Evolutionary conservation across 2,888 invertebrate species (phyloP).

Genomic region (Seladonia tumulorum): DNA sequence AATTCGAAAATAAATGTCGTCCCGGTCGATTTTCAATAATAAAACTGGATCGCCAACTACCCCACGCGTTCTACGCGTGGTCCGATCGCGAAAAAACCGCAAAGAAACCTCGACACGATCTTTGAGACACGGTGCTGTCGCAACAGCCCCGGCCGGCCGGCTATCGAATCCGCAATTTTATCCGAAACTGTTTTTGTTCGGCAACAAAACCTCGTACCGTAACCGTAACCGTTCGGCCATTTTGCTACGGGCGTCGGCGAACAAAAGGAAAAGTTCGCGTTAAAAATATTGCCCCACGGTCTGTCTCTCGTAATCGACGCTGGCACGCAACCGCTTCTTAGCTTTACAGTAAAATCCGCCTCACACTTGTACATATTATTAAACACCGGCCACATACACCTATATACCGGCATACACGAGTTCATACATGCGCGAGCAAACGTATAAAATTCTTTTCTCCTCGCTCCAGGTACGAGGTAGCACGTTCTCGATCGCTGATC

Average conservation of each 20-base stretch:
- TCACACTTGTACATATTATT: conserved; percentile 33
- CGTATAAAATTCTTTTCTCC: conserved; percentile 46
- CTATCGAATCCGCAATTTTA: neutral
- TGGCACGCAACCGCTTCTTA: conserved; percentile 64
- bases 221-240: neutral
- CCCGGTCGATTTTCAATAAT: neutral
- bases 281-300: conserved; percentile 9
- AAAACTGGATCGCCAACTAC: neutral
- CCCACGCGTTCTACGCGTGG: neutral
- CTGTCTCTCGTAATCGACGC: conserved; percentile 31
- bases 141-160: neutral
- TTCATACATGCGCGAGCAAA: conserved; percentile 12
- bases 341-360: conserved; percentile 44
- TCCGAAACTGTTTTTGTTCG: neutral
- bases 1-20: neutral
- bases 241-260: neutral
- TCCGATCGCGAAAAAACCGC: neutral
- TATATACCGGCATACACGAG: neutral
- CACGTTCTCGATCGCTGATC: conserved; percentile 62
- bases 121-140: neutral
- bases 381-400: neutral
- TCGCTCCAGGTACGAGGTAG: conserved; percentile 70
- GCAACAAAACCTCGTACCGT: neutral
- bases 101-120: neutral
- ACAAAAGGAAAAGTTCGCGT: conserved; percentile 4